A percentile compares a stretch with the other conserved stretches of the same genome.
phyloP scores from a whole-genome alignment of 2,113 vertebrate genomes.

The Sylvietta virens region DNA sequence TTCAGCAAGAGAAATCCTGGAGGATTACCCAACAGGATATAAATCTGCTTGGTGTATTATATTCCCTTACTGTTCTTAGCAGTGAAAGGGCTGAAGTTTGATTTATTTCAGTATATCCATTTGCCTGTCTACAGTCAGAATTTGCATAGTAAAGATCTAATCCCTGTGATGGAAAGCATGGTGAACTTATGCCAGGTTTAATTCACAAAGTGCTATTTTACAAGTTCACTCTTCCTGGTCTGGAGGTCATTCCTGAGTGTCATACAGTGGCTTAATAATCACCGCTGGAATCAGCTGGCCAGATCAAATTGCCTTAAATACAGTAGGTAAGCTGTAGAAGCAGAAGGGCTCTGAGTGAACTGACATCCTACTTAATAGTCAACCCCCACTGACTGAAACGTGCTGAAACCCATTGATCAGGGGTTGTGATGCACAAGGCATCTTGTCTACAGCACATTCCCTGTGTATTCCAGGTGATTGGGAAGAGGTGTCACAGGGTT shows the following conservation, averaged over 20 bases:
- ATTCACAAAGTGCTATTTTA: neutral
- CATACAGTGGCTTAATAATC: neutral
- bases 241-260: neutral
- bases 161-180: neutral
- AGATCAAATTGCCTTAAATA: neutral
- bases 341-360: neutral
- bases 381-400: accelerated
- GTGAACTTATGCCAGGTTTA: neutral
- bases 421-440: neutral
- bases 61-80: slow-evolving; percentile 19
- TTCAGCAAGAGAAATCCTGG: neutral
- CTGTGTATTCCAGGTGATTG: no score
- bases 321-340: neutral
- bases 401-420: neutral
- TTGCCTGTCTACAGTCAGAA: neutral
- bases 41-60: slow-evolving; percentile 37
- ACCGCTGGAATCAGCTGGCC: neutral
- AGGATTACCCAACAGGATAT: slow-evolving; percentile 3
- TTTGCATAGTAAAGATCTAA: slow-evolving; percentile 14
- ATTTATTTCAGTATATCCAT: slow-evolving; percentile 11
- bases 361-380: neutral
- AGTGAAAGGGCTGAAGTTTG: slow-evolving; percentile 38
- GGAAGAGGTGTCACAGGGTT: neutral
- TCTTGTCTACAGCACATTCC: neutral
- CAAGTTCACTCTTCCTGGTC: neutral